phyloP scores from a whole-genome alignment of 1,140 invertebrate genomes.

The Pseudomyrmex cubaensis region DNA sequence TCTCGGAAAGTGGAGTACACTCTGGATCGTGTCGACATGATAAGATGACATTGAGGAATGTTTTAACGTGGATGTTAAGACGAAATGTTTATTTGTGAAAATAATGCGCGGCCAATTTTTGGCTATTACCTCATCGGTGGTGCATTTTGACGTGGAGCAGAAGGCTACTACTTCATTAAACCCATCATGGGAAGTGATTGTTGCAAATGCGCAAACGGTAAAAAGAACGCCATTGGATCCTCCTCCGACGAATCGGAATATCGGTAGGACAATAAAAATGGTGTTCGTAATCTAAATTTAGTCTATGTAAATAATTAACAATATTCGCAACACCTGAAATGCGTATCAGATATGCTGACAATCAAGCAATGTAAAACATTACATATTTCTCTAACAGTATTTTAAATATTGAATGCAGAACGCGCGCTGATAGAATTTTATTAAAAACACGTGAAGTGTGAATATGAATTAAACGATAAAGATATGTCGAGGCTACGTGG shows the following conservation, averaged over 20 bases:
- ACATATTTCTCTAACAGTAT: background rate
- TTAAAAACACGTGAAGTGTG: background rate
- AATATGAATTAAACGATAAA: background rate
- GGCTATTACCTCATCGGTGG: slow-evolving; percentile 37
- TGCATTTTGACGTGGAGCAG: slow-evolving; percentile 29
- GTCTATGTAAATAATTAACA: slow-evolving; percentile 18
- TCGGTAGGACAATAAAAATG: slow-evolving; percentile 69
- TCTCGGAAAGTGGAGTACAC: slow-evolving; percentile 12
- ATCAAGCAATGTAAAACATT: background rate
- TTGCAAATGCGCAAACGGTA: slow-evolving; percentile 84
- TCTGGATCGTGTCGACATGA: slow-evolving; percentile 4
- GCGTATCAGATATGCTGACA: background rate
- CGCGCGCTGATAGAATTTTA: background rate
- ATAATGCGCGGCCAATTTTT: slow-evolving; percentile 28
- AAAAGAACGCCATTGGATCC: slow-evolving; percentile 74
- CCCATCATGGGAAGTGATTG: slow-evolving; percentile 85
- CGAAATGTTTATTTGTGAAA: slow-evolving; percentile 29
- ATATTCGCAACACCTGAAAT: too few relatives aligned
- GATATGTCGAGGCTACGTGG: background rate
- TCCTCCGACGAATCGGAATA: slow-evolving; percentile 74
- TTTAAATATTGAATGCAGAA: slow-evolving; percentile 10
- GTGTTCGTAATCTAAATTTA: slow-evolving; percentile 23
- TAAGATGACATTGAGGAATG: slow-evolving; percentile 19
- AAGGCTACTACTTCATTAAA: background rate
- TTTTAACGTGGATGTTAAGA: slow-evolving; percentile 24